Base-by-base conservation (phyloP, 2,888 invertebrate species). In the Frankliniella intonsa region DNA sequence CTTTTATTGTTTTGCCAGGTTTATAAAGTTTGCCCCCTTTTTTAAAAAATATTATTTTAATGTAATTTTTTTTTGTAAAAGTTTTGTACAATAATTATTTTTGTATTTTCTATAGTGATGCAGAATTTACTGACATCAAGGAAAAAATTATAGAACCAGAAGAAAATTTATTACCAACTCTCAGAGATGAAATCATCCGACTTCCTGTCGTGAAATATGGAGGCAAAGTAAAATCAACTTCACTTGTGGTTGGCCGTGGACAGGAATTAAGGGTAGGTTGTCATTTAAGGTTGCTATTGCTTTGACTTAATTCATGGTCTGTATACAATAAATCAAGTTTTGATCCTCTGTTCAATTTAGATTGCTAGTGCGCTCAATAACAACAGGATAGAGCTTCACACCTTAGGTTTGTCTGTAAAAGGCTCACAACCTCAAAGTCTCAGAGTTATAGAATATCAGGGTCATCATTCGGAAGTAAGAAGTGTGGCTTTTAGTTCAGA, bases 401-500 rank as follows among this genome's bases (percentile, higher is more conserved):
- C 92, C 81, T 86, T 92, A 84, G 88, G 88, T 82, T 85, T 90
- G 65, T 87, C 85, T 80, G 91, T 91, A 1, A 90, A 90, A 0
- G 89, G 90, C 85, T 85, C 88, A 38, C 91, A 93, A 88, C 88
- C 91, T 86, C 89, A 85, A 86, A 86, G 89, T 86, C 87, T 95
- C 22, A 91, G 94, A 83, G 92, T 91, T 82, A 90, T 97, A 80
- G 90, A 90, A 0, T 90, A 90, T 83, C 92, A 94, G 19, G 98
- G 98, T 0, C 99, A 99, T 89, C 93, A 96, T 82, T 94, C 94
- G 80, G 97, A 98, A 86, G 94, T 98, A 10, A 91, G 97, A 81
- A 92, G 95, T 38, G 90, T 99, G 38, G 92, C 94, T 82, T 97
- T 99, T 87, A 97, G 97, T 87, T 95, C 95, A 1, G 98, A 98